Evolutionary conservation across 2,888 invertebrate species (phyloP), one percentile per base, ranked within the genome.

Genomic region (Eucera pruinosa): DNA sequence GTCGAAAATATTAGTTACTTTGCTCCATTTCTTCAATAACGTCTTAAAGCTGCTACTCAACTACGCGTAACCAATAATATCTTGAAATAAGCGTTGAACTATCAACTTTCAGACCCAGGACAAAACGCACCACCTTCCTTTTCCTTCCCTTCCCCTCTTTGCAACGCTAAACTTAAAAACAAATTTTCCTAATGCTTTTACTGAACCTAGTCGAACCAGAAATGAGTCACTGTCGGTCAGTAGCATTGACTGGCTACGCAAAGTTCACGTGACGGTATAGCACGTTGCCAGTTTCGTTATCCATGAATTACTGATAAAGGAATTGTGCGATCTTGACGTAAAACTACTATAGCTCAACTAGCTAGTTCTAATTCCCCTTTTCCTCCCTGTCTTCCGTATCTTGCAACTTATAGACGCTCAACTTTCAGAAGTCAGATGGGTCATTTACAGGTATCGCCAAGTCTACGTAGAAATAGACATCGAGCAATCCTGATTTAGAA

Each of bases 251-350:
- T 54, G 73, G 3, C 52, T 54, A 57, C 45, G 48, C 20, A 74
- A 68, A 71, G 75, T 75, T 79, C 79, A 74, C 66, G 65, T 33
- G 58, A 67, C 48, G 41, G 13, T 36, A 65, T 18, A 47, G 25
- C 27, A n/a, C 13, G 39, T 33, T 50, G 52, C 36, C 60, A 36
- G 47, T 67, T 67, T 64, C 43, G 13, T n/a, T 6, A 60, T 11
- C 55, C 6, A 0, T 84, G 84, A 84, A 84, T 84, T 47, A 84
- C 84, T 84, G 57, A 84, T 43, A 48, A 68, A 2, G 48, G 45
- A 70, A 36, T 67, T 60, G 61, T 48, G 45, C 27, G 55, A 72
- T 76, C 71, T 52, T 65, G 67, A 66, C 67, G 82, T 54, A 60
- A 75, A 73, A 50, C 39, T 4, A 39, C 68, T 83, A 78, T 69